Percentiles rank a stretch among this genome's conserved stretches.
phyloP scores from a whole-genome alignment of 2,888 invertebrate genomes.

The Euzetes globulus region DNA sequence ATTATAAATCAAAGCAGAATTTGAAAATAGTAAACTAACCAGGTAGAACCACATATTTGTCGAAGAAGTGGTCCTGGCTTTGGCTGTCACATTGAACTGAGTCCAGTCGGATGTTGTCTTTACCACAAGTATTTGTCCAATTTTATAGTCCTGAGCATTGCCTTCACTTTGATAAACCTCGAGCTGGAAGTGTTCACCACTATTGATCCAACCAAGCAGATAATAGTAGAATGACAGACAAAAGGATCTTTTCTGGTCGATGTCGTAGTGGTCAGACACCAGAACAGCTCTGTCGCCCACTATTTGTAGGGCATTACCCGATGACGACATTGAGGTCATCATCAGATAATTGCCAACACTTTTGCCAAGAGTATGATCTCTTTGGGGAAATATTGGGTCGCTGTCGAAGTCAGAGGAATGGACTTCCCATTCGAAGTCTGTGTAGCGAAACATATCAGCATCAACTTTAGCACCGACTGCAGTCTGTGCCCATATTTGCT shows the following conservation, averaged over 20 bases:
- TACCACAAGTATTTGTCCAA: not conserved
- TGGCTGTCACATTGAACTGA: not conserved
- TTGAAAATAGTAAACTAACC: not conserved
- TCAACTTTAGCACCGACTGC: not conserved
- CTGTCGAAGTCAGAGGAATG: not conserved
- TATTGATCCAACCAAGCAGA: too few relatives aligned
- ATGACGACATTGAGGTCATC: too few relatives aligned
- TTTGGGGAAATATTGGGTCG: not conserved
- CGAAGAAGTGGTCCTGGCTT: not conserved
- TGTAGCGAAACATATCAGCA: not conserved
- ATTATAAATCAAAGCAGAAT: too few relatives aligned
- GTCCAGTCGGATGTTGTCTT: not conserved
- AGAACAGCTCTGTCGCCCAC: too few relatives aligned
- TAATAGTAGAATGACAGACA: not conserved
- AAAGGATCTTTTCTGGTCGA: not conserved
- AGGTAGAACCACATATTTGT: constrained; percentile 17
- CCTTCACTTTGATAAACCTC: constrained; percentile 9
- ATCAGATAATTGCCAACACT: not conserved
- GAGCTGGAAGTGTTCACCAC: not conserved
- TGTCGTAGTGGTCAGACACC: constrained; percentile 36
- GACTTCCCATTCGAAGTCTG: not conserved
- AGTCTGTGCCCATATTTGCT: not conserved
- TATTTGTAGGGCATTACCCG: too few relatives aligned
- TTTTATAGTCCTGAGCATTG: not conserved
- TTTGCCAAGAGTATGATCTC: not conserved